phyloP scores from a whole-genome alignment of 2,888 invertebrate genomes.

The Lordiphosa fenestrarum region DNA sequence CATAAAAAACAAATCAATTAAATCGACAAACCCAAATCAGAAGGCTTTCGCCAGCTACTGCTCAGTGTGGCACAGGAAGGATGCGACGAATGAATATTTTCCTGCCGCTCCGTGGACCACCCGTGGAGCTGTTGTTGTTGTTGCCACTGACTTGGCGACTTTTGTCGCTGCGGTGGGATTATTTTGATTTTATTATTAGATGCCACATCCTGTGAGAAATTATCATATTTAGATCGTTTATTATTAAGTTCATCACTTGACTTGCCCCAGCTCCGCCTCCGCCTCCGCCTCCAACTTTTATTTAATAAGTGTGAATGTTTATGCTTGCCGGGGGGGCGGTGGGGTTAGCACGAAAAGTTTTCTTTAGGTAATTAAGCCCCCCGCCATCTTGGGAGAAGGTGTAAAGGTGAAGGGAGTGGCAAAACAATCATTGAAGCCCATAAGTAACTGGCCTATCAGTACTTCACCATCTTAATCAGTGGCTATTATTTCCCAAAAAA shows the following conservation, averaged over 20 bases:
- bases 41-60: conserved; percentile 19
- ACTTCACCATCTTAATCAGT: conserved; percentile 66
- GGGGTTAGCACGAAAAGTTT: conserved; percentile 8
- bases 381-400: neutral
- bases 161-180: conserved; percentile 69
- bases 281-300: neutral
- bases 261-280: neutral
- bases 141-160: conserved; percentile 46
- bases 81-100: conserved; percentile 78
- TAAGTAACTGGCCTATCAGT: conserved; percentile 63
- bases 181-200: conserved; percentile 81
- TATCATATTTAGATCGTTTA: conserved; percentile 81
- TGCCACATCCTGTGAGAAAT: conserved; percentile 81
- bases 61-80: conserved; percentile 68
- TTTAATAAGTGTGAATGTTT: conserved; percentile 61
- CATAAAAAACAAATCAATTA: conserved; percentile 81
- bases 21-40: conserved; percentile 62
- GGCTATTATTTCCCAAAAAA: conserved; percentile 60
- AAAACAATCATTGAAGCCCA: conserved; percentile 66
- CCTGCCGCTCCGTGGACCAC: conserved; percentile 57
- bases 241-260: conserved; percentile 80
- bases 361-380: conserved; percentile 19
- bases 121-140: conserved; percentile 66
- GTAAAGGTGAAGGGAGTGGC: neutral
- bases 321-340: too few species aligned